phyloP scores from a whole-genome alignment of 2,113 vertebrate species.

The Shinisaurus crocodilurus region DNA sequence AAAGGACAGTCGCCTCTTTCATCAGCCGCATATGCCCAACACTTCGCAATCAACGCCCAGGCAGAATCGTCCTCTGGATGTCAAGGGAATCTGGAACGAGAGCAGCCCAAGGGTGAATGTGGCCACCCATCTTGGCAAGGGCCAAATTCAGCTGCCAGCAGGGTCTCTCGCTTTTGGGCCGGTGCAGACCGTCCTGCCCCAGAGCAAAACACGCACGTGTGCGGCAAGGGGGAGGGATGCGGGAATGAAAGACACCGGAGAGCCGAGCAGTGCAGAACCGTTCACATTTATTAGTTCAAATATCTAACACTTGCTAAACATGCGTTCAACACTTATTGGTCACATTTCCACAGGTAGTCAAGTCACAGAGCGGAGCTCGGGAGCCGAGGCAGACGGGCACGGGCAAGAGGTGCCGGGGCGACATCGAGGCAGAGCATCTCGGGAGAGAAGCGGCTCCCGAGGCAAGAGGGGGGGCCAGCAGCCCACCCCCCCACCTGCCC shows the following conservation, averaged over 20 bases:
- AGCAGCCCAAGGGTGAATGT: background rate
- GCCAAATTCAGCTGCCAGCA: rapidly evolving
- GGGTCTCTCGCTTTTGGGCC: rapidly evolving
- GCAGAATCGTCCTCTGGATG: rapidly evolving
- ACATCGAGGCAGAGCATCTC: constrained; percentile 53
- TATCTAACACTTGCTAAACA: constrained; percentile 97
- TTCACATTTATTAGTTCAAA: constrained; percentile 99
- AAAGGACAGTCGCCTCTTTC: rapidly evolving
- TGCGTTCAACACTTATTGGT: constrained; percentile 96
- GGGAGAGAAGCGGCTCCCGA: background rate
- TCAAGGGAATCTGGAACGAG: rapidly evolving
- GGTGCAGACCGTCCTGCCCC: background rate
- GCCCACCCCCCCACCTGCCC: background rate
- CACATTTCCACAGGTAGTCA: constrained; percentile 99
- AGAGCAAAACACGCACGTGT: background rate
- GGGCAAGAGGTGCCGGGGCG: constrained; percentile 32
- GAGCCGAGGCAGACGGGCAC: constrained; percentile 32
- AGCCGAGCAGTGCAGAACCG: constrained; percentile 81
- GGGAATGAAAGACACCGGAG: background rate
- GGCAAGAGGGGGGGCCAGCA: background rate
- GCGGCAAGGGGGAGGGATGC: background rate
- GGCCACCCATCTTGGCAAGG: background rate
- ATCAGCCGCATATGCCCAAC: rapidly evolving
- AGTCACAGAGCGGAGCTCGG: constrained; percentile 85
- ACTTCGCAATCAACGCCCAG: rapidly evolving